Base-by-base conservation (phyloP, 1,140 invertebrate genomes). In the Solen grandis region DNA sequence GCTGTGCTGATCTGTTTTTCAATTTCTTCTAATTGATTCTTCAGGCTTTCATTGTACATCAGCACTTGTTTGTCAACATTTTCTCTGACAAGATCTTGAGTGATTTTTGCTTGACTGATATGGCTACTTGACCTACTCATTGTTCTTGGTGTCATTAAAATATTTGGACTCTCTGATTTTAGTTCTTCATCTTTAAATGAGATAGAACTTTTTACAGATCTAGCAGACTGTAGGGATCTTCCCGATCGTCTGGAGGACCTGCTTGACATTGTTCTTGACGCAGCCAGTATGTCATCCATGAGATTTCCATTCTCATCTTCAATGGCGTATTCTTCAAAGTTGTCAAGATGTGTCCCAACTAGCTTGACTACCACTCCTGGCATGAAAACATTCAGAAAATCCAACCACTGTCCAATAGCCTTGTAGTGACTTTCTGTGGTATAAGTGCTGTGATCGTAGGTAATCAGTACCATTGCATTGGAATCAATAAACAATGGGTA, bases 281-380 rank as follows among this genome's bases (percentile, higher is more conserved):
- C 19, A 25, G 19, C 25, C 22, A 57, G 65, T 35, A 63, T 41
- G 29, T 79, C 66, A n/a, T 57, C 41, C n/a, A 36, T 50, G 27
- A 65, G 29, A 22, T 82, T 69, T 25, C 27, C 65, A 62, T 86
- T 74, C 29, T 84, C 69, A 52, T 84, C 78, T n/a, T 84, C 73
- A 25, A 82, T 27, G 2, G 55, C 52, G 38, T 79, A 73, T 31
- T 78, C 74, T 59, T 83, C 68, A 31, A 54, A 69, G 16, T 84
- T 76, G 69, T 91, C 90, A 46, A 62, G 63, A 46, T 91, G 87
- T 22, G 90, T 89, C 10, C 89, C 91, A 22, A 92, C 85, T 16
- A 92, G 83, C 83, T 92, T 91, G 46, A 92, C 85, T 2, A 91
- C 86, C 8, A 81, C 86, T 14, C 89, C 87, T n/a, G 90, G 90